Evolutionary conservation across 2,113 vertebrate genomes (phyloP).

Genomic region (Vimba vimba): DNA sequence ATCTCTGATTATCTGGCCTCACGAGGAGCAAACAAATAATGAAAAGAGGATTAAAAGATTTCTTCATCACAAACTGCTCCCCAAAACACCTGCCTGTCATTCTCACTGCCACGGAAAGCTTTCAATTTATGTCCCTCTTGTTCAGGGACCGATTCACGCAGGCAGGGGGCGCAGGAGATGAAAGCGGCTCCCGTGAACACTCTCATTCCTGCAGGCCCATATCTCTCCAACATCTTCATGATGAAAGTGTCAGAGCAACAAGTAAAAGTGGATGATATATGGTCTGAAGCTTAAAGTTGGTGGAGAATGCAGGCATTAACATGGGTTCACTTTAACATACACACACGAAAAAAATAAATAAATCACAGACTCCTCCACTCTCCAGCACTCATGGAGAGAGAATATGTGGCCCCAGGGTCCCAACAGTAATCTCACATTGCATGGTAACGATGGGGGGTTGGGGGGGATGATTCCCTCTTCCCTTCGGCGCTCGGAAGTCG

Average conservation of each 20-base stretch:
- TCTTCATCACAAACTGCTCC: conserved; percentile 19
- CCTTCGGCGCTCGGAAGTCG: conserved; percentile 35
- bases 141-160: not conserved
- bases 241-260: conserved; percentile 50
- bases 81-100: conserved; percentile 14
- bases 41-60: conserved; percentile 37
- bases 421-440: conserved; percentile 72
- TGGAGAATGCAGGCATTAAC: not conserved
- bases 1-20: conserved; percentile 28
- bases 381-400: conserved; percentile 48
- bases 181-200: not conserved
- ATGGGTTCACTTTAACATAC: not conserved
- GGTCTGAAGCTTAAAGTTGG: not conserved
- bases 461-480: conserved; percentile 70
- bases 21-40: conserved; percentile 39
- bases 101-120: conserved; percentile 3
- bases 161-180: conserved; percentile 39
- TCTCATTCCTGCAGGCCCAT: not conserved
- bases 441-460: conserved; percentile 70
- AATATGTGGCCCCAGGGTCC: conserved; percentile 63
- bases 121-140: conserved; percentile 38
- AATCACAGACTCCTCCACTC: conserved; percentile 42
- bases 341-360: conserved; percentile 1
- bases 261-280: conserved; percentile 44
- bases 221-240: conserved; percentile 28